Evolutionary conservation across 2,113 vertebrate species (phyloP), one percentile per base, ranked within the genome.

Genomic region (Sander vitreus): DNA sequence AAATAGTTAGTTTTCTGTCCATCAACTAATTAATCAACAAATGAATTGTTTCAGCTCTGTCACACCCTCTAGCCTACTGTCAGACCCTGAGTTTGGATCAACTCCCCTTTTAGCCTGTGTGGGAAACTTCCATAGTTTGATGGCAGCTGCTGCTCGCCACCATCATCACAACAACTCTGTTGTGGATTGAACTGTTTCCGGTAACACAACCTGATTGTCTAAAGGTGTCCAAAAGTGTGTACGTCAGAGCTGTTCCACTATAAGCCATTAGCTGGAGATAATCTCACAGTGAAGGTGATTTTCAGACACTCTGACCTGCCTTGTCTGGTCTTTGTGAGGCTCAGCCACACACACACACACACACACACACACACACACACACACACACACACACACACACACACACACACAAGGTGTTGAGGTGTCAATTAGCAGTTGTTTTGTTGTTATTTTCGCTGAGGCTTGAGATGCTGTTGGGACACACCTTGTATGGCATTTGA

Each of bases 401-500:
- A 36, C 33, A 36, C 33, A 36, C 33, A 36, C 33, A 36, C 1
- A 25, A 25, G 21, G 66, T 76, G 71, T n/a, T 1, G 2, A 33
- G 50, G 70, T 73, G 21, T 81, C 36, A 10, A 0, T 63, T 58
- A 51, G 57, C 80, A 60, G 15, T 23, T 67, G n/a, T 45, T 57
- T 50, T 58, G 36, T 55, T 66, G 30, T 58, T 48, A 81, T 57
- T 36, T 50, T 63, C 68, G 1, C 36, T 39, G 12, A 9, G 13
- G 50, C 19, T 21, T 1, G n/a, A 45, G 51, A 50, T 27, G 55
- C 12, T 51, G 60, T 5, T 39, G n/a, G 39, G 23, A 54, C 71
- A 14, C n/a, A 5, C 54, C 81, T 80, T 78, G 59, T 67, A 7
- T 83, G 21, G n/a, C 33, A 76, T 86, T 80, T 92, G 74, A 90